These are phyloP conservation scores for Gastrophysa polygoni DNA, from an alignment of 2,888 invertebrate species.

Conservation along the genomic window DNA sequence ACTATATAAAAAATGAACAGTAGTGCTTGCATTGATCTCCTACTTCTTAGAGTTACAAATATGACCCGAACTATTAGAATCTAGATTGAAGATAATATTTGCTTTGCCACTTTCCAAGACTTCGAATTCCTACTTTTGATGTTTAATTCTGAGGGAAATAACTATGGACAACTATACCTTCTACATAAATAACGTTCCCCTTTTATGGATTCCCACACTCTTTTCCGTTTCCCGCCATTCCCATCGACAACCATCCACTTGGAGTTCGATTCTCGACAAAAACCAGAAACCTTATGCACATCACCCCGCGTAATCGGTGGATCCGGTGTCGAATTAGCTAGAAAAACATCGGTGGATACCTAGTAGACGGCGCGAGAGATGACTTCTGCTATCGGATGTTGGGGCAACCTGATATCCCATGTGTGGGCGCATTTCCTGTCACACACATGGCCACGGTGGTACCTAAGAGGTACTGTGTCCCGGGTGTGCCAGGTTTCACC, in stretches of 20 bases:
- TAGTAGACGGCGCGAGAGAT: constrained; percentile 7
- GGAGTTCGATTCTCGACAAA: neutral
- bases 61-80: no score
- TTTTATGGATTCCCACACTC: neutral
- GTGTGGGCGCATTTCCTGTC: constrained; percentile 26
- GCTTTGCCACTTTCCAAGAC: no score
- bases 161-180: no score
- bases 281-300: constrained; percentile 7
- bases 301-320: neutral
- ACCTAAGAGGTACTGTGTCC: neutral
- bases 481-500: neutral
- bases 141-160: no score
- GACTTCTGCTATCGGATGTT: constrained; percentile 18
- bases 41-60: no score
- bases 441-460: constrained; percentile 8
- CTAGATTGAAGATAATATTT: no score
- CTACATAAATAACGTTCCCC: no score
- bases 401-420: constrained; percentile 19
- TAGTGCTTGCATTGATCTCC: no score
- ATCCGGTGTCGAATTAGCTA: neutral
- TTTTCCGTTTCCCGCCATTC: constrained; percentile 9
- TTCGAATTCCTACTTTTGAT: no score
- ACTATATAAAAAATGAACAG: no score
- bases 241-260: neutral
- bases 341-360: neutral